phyloP scores from a whole-genome alignment of 2,797 vertebrate genomes.

The Thamnophis elegans region DNA sequence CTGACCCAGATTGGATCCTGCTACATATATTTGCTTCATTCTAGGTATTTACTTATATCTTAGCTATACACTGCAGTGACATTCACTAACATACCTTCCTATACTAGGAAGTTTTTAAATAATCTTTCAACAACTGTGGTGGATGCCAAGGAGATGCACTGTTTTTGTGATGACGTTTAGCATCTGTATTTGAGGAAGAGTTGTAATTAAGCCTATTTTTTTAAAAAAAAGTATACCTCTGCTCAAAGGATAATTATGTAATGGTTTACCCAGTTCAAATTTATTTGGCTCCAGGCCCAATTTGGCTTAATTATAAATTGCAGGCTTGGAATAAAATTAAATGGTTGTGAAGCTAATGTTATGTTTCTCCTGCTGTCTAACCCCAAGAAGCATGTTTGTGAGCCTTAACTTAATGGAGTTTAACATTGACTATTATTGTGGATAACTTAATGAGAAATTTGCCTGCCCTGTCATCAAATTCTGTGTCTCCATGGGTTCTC shows the following conservation, averaged over 20 bases:
- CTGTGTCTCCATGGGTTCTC: neutral
- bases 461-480: neutral
- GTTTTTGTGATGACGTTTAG: neutral
- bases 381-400: slow-evolving; percentile 34
- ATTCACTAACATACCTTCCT: slow-evolving; percentile 16
- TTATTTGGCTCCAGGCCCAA: neutral
- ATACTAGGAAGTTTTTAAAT: slow-evolving; percentile 33
- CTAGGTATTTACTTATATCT: neutral
- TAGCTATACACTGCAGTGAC: neutral
- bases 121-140: slow-evolving; percentile 13
- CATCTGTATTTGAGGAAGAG: neutral
- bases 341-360: neutral
- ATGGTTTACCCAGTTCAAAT: slow-evolving; percentile 7
- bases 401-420: neutral
- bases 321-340: slow-evolving; percentile 7
- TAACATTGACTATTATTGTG: neutral
- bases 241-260: neutral
- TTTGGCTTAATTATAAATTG: slow-evolving; percentile 31
- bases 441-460: neutral
- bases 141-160: slow-evolving; percentile 6
- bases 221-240: neutral
- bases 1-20: neutral
- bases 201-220: neutral
- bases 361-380: slow-evolving; percentile 47
- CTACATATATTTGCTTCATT: neutral